Conservation (phyloP, 2,888 invertebrate species). For the Bellardia bayeri region DNA sequence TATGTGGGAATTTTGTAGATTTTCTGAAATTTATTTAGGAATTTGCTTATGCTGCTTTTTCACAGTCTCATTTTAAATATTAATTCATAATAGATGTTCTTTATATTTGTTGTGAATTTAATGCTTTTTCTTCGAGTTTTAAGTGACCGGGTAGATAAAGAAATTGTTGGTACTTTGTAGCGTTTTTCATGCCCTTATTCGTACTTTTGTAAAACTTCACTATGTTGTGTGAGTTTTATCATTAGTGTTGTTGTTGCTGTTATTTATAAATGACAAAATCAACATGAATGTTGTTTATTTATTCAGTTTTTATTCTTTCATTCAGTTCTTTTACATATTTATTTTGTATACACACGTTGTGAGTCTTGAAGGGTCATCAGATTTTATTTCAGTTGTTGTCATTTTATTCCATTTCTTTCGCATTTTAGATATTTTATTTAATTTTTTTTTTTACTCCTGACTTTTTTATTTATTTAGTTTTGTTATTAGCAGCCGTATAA, state of each 20-base stretch:
- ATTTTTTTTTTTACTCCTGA: background rate
- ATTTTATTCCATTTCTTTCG: background rate
- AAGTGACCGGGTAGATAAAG: too few species aligned
- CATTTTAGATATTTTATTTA: background rate
- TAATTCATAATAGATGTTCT: too few species aligned
- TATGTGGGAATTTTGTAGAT: too few species aligned
- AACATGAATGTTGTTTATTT: constrained; percentile 48
- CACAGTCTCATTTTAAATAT: too few species aligned
- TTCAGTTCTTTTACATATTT: constrained; percentile 16
- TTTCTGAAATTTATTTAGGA: too few species aligned
- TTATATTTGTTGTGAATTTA: too few species aligned
- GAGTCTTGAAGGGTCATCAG: constrained; percentile 57
- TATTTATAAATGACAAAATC: constrained; percentile 64
- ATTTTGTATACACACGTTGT: background rate
- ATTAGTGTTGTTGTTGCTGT: constrained; percentile 17
- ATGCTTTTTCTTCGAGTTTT: too few species aligned
- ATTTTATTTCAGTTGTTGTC: constrained; percentile 40
- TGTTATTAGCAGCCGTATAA: constrained; percentile 6
- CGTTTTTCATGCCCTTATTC: too few species aligned
- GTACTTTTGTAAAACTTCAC: background rate
- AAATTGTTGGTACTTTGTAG: too few species aligned
- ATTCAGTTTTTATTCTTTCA: constrained; percentile 23
- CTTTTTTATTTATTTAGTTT: constrained; percentile 43
- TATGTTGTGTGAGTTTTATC: constrained; percentile 10
- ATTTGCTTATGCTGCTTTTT: too few species aligned